phyloP scores from a whole-genome alignment of 2,113 vertebrate genomes.

The Microcebus ravelobensis region DNA sequence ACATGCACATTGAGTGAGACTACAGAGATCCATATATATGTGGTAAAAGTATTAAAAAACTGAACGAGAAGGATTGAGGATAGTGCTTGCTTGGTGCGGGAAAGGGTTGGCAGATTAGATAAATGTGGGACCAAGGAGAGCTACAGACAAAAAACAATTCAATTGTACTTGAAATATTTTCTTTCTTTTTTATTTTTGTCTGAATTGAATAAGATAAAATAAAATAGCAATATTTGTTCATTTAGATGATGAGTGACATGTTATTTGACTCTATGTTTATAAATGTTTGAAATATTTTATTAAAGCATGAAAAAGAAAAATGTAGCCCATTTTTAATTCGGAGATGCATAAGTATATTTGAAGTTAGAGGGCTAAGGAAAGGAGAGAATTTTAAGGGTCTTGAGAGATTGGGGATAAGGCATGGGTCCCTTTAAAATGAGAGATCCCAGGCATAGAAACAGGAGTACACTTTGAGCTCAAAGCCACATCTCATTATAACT shows the following conservation, averaged over 20 bases:
- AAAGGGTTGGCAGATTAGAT: background rate
- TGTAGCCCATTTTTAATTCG: background rate
- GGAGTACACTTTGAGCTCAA: background rate
- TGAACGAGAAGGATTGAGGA: background rate
- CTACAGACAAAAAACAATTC: background rate
- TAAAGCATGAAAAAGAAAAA: background rate
- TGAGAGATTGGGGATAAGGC: background rate
- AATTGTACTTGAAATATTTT: background rate
- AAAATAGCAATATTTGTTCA: background rate
- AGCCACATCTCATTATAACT: background rate
- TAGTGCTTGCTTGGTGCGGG: background rate
- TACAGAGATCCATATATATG: background rate
- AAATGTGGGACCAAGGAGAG: background rate
- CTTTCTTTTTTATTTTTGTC: background rate
- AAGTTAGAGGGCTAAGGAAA: background rate
- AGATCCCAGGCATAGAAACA: background rate
- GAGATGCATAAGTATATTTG: background rate
- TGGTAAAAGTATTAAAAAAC: background rate
- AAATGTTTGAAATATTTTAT: conserved; percentile 24
- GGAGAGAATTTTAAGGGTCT: background rate
- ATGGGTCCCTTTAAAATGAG: background rate
- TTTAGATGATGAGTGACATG: background rate
- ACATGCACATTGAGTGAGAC: background rate
- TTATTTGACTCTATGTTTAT: conserved; percentile 7
- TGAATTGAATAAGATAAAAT: background rate